These are phyloP conservation scores for Pangasius sanitwongsei DNA, from an alignment of 2,797 vertebrate species.

Conservation along the genomic window DNA sequence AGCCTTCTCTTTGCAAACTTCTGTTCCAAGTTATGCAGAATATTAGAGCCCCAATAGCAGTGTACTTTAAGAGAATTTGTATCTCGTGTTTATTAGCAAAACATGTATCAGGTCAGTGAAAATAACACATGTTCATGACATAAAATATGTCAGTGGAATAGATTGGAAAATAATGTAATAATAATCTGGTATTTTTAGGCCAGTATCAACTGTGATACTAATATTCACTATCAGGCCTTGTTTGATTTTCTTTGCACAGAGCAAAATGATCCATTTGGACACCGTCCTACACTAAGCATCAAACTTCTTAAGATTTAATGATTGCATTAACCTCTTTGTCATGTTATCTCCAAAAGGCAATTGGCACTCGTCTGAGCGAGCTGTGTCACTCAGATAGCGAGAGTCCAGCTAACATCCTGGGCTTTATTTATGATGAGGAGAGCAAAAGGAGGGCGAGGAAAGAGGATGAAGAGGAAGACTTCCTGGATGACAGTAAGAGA, in stretches of 20 bases:
- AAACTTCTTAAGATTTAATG: not conserved
- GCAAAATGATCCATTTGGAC: not conserved
- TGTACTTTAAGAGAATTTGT: not conserved
- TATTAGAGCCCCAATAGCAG: no score
- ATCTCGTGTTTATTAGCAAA: not conserved
- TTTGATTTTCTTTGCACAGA: not conserved
- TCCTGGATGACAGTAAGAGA: constrained; percentile 96
- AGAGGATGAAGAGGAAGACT: constrained; percentile 98
- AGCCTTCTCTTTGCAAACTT: not conserved
- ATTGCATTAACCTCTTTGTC: not conserved
- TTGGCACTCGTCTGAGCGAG: constrained; percentile 91
- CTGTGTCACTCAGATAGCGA: constrained; percentile 95
- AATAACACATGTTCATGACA: not conserved
- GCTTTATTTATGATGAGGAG: constrained; percentile 96
- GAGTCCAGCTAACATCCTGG: constrained; percentile 94
- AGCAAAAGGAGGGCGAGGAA: constrained; percentile 94
- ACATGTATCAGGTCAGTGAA: not conserved
- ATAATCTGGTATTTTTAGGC: not conserved
- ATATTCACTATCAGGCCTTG: not conserved
- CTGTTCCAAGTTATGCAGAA: not conserved
- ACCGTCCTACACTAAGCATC: constrained; percentile 9
- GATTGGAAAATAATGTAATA: not conserved
- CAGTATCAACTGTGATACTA: not conserved
- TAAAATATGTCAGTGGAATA: not conserved
- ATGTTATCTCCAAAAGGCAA: constrained; percentile 77